phyloP scores from a whole-genome alignment of 2,888 invertebrate genomes.

The Crematogaster levior region DNA sequence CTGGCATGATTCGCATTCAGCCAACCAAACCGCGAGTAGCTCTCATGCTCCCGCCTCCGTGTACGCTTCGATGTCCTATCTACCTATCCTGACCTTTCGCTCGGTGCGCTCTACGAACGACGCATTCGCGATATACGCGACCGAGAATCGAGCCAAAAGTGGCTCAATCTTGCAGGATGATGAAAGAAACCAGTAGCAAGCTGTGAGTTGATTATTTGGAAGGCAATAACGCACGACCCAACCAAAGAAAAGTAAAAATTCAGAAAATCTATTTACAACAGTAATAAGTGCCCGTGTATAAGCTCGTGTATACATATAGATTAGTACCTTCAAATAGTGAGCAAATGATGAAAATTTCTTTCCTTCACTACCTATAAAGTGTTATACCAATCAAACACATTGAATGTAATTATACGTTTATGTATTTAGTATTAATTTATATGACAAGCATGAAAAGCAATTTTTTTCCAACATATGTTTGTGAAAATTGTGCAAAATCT shows the following conservation, averaged over 20 bases:
- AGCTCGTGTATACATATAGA: background rate
- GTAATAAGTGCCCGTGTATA: background rate
- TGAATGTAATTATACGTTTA: background rate
- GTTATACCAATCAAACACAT: background rate
- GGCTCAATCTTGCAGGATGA: slow-evolving; percentile 20
- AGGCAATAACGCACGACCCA: background rate
- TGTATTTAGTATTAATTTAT: background rate
- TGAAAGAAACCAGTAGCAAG: slow-evolving; percentile 8
- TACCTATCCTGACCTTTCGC: slow-evolving; percentile 53
- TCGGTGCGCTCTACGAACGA: slow-evolving; percentile 37
- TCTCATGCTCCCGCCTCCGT: slow-evolving; percentile 56
- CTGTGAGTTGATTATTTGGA: background rate
- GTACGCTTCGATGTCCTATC: slow-evolving; percentile 48
- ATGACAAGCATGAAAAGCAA: background rate
- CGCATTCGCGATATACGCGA: slow-evolving; percentile 16
- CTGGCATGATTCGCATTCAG: slow-evolving; percentile 51
- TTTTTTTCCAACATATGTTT: too few relatives aligned
- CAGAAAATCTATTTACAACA: background rate
- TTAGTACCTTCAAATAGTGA: background rate
- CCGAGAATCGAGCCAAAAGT: slow-evolving; percentile 18
- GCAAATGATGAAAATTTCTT: background rate
- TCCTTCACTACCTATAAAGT: background rate
- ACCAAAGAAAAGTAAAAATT: background rate
- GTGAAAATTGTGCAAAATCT: background rate
- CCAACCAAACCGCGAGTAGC: slow-evolving; percentile 55